Evolutionary conservation across 2,888 invertebrate genomes (phyloP), one percentile per base, ranked within the genome.

Genomic region (Drosophila paracracens): DNA sequence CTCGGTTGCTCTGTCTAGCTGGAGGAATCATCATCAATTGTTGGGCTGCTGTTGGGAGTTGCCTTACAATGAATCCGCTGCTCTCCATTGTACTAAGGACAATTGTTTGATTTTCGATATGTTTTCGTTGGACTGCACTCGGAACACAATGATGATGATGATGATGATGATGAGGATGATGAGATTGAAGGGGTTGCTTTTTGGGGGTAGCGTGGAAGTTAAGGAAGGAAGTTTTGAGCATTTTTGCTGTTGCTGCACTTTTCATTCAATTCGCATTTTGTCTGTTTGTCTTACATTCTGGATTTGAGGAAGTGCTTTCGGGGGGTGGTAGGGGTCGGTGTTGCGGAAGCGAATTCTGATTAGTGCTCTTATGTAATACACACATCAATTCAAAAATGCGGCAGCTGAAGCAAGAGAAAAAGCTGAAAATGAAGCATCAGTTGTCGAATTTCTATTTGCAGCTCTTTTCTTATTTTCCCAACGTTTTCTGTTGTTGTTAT

Each of bases 21-120:
- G 69, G n/a, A 46, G 66, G 76, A 79, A 75, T 79, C 46, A 46
- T 75, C 82, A 87, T 82, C 89, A 84, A 79, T 86, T 70, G 56
- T n/a, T 38, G 13, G 54, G 25, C 4, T 50, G 48, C 27, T 27
- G 73, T 62, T 62, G 81, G 74, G 68, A 70, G 83, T 72, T 61
- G 58, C 61, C 60, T 57, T 64, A 84, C 84, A 89, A 81, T 79
- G 88, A 74, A 63, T 68, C 51, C 71, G 70, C 65, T 76, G 67
- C 69, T 68, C 74, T 71, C 72, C 81, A 85, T 88, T 89, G 90
- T 81, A 62, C 59, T 46, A 84, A 88, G 88, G 83, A 86, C 85
- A 86, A 89, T 86, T 89, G 86, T 89, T 89, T 86, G 86, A 86
- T 86, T 89, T 89, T 85, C 83, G 81, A 89, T 88, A 88, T 88